Base-by-base conservation (phyloP, 2,888 invertebrate species). In the Malacosoma neustria region DNA sequence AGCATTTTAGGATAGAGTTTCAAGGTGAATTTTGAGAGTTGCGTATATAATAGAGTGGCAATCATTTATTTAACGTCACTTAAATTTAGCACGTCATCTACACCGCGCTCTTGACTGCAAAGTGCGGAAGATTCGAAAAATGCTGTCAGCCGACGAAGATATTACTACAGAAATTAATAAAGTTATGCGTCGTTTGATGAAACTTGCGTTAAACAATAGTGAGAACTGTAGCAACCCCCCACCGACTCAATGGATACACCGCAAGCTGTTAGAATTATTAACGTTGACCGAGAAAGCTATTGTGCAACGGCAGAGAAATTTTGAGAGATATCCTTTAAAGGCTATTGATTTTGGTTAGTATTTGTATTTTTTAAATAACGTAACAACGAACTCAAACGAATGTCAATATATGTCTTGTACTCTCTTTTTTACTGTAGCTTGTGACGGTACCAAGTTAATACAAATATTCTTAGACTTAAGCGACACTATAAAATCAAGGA, bases 241-340 rank as follows among this genome's bases (percentile, higher is more conserved):
- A 1, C 66, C 76, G 0, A 47, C 70, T 0, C 60, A 50, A 30
- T 84, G 84, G 84, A 61, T 82, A 62, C 74, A 80, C 43, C 69
- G 61, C 51, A 84, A 82, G 48, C 54, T 84, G 15, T 52, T 79
- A 1, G 82, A 82, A 35, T 49, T 85, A 1, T 61, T 85, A 1
- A 69, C 71, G 1, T 54, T 84, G 13, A 72, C 82, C 0, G 84
- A 84, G 40, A 82, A 72, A 34, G 65, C 81, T 1, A 72, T 84
- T 32, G 63, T 72, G 32, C 54, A 67, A 37, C 65, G 72, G 34
- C 72, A 64, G 48, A 60, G 45, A 39, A 49, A 56, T 29, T 67
- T 54, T 14, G 64, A 72, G 13, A 59, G 43, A 30, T 63, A 57
- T 39, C 53, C 59, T 1, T 40, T 72, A 29, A 63, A 54, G 39